A percentile compares a stretch with the other conserved stretches of the same genome.
Evolutionary conservation across 2,888 invertebrate species (phyloP).

Genomic region (Junonia oenone): DNA sequence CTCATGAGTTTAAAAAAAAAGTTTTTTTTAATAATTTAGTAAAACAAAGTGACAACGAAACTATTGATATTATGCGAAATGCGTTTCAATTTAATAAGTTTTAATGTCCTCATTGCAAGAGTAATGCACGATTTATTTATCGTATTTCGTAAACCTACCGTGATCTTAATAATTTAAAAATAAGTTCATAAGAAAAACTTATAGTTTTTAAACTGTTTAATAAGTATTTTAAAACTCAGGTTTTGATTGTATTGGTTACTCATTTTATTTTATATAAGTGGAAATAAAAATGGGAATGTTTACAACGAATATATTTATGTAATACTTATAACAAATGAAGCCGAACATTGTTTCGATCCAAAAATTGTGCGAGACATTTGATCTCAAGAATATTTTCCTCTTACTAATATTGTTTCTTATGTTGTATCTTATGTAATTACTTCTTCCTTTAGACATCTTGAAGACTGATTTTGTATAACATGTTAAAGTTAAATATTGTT

Average conservation of each 20-base stretch:
- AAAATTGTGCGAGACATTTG: conserved; percentile 5
- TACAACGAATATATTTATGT: not conserved
- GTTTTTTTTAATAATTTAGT: too few species aligned
- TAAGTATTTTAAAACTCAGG: too few species aligned
- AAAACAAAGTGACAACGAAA: too few species aligned
- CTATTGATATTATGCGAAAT: not conserved
- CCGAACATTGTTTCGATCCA: not conserved
- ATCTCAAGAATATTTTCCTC: not conserved
- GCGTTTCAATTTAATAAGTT: not conserved
- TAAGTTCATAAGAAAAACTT: not conserved
- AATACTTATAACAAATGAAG: not conserved
- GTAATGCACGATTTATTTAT: not conserved
- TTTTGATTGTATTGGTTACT: too few species aligned
- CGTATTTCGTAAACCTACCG: not conserved
- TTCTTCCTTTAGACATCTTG: conserved; percentile 42
- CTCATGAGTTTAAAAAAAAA: not conserved
- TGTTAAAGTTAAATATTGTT: conserved; percentile 11
- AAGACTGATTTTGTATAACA: conserved; percentile 41
- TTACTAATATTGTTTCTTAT: conserved; percentile 7
- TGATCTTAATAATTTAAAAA: not conserved
- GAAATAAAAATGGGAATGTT: conserved; percentile 16
- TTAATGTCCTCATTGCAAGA: not conserved
- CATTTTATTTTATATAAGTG: too few species aligned
- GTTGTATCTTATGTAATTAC: conserved; percentile 28
- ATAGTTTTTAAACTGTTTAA: too few species aligned